Base-by-base conservation (phyloP, 1,140 invertebrate species). In the Temnothorax curvispinosus region DNA sequence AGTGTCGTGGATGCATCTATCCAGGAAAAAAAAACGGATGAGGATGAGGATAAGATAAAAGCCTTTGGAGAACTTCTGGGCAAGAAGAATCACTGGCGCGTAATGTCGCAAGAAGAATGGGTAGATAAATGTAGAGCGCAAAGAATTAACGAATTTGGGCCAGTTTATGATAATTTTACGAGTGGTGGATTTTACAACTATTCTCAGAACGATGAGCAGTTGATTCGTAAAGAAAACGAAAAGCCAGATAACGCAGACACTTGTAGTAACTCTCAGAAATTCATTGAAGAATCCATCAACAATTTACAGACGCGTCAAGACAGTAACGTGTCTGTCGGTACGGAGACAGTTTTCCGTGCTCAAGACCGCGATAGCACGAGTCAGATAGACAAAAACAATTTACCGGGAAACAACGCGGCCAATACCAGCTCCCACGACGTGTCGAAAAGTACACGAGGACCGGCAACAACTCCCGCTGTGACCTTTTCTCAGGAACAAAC, bases 61-160 rank as follows among this genome's bases (percentile, higher is more conserved):
- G 92, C 93, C 9, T 95, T 95, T 89, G 94, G 89, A 52, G 92
- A 95, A 87, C 81, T 95, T 35, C 75, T 95, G 5, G 93, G 91
- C 0, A 95, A 95, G 80, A 91, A 92, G 38, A 93, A 92, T 38
- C 80, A 85, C n/a, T 95, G 93, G 93, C 90, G 93, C 50, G 91
- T 93, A 44, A 97, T 98, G 96, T 96, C 96, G 0, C 98, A 98
- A 95, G 97, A 98, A 93, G 97, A 98, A 95, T 98, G 98, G 97
- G 96, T 98, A 13, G 96, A 97, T 80, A 97, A 97, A 90, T 96
- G 97, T 93, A 96, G 97, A 75, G 94, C 95, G 85, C 96, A 97
- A 91, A 96, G 98, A 82, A 94, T 94, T 11, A 78, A 95, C 7
- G 97, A 98, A 93, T 98, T 98, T 94, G 97, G 97, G 1, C 97